Conservation (phyloP, 2,888 invertebrate species). For the Leptopilina drosophilae region DNA sequence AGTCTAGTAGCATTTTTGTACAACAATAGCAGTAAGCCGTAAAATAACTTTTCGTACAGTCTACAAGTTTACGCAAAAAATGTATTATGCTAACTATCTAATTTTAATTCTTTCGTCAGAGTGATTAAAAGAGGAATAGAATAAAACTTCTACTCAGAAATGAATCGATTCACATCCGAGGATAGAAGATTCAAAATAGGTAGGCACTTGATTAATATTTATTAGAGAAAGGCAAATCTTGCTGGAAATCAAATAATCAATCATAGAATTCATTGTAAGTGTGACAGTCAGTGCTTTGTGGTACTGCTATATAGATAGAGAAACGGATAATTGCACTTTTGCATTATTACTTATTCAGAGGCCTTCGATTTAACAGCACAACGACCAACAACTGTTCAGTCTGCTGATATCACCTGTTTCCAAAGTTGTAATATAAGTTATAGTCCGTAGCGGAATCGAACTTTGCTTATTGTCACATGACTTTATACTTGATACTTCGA, state of each 20-base stretch:
- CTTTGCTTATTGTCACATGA: slow-evolving; percentile 12
- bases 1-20: too few relatives aligned
- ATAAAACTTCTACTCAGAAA: neutral
- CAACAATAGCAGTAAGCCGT: neutral
- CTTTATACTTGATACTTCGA: slow-evolving; percentile 24
- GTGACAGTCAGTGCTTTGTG: neutral
- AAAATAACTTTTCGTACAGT: too few relatives aligned
- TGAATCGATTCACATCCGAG: slow-evolving; percentile 1
- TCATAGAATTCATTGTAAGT: neutral
- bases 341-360: slow-evolving; percentile 38
- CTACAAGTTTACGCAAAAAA: too few relatives aligned
- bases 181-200: slow-evolving; percentile 15
- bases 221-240: slow-evolving; percentile 26
- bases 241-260: slow-evolving; percentile 21
- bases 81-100: neutral
- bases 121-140: neutral
- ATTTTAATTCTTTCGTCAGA: neutral
- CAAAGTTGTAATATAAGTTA: slow-evolving; percentile 5
- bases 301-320: neutral
- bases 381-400: slow-evolving; percentile 25
- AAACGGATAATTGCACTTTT: slow-evolving; percentile 30
- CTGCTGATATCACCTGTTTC: slow-evolving; percentile 5
- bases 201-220: slow-evolving; percentile 13
- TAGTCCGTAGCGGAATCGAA: neutral
- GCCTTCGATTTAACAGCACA: slow-evolving; percentile 30